phyloP scores from a whole-genome alignment of 2,888 invertebrate species.

The Nycteola revayana region DNA sequence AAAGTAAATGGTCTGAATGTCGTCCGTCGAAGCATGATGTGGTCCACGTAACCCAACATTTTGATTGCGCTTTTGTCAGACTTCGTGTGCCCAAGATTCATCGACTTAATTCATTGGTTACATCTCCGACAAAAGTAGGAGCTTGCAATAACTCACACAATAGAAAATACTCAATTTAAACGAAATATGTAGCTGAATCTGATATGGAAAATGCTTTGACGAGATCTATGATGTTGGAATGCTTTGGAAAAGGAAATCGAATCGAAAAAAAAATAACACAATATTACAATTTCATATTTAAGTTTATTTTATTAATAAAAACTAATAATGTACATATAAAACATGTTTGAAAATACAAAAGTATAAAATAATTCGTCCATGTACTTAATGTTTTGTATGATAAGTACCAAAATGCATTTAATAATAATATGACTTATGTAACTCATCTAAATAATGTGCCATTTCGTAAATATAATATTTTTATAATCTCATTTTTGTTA shows the following conservation, averaged over 20 bases:
- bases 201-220: slow-evolving; percentile 13
- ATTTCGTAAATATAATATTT: slow-evolving; percentile 39
- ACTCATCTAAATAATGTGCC: slow-evolving; percentile 48
- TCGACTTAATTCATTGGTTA: neutral
- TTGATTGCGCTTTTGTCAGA: neutral
- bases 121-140: neutral
- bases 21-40: slow-evolving; percentile 14
- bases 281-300: slow-evolving; percentile 22
- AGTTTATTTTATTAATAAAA: slow-evolving; percentile 28
- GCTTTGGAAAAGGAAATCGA: slow-evolving; percentile 25
- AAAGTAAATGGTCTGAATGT: slow-evolving; percentile 42
- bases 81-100: neutral
- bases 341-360: slow-evolving; percentile 22
- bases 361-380: slow-evolving; percentile 15
- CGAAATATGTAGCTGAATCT: slow-evolving; percentile 5
- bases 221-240: slow-evolving; percentile 8
- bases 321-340: slow-evolving; percentile 36
- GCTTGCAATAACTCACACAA: neutral
- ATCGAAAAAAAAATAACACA: slow-evolving; percentile 33
- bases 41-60: slow-evolving; percentile 9
- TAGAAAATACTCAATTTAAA: neutral
- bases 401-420: slow-evolving; percentile 56
- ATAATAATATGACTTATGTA: slow-evolving; percentile 23
- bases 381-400: slow-evolving; percentile 20
- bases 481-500: slow-evolving; percentile 47